Base-by-base conservation (phyloP, 1,140 invertebrate genomes). In the Linepithema humile region DNA sequence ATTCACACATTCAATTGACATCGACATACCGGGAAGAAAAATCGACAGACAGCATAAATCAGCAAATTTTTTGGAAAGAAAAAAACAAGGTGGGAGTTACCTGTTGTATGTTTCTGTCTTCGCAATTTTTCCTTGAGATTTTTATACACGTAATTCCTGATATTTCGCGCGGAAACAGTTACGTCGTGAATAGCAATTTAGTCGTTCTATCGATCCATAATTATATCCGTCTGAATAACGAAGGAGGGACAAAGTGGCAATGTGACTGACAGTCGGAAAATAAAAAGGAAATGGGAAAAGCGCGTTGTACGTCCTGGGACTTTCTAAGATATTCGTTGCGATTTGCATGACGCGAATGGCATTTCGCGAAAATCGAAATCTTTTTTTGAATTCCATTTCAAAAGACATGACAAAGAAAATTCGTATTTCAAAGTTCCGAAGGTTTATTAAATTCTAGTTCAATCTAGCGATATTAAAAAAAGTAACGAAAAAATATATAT, bases 161-260 rank as follows among this genome's bases (percentile, higher is more conserved):
- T 7, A 10, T 67, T 43, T 23, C 17, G 15, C 23, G 26, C 17
- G 73, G 29, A 23, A 65, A 26, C 4, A 23, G 12, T n/a, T 0
- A 20, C 29, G n/a, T 64, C 20, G 57, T 23, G 32, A 35, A 32
- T 40, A 69, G 64, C 35, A 70, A 80, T 70, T 67, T 57, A 17
- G 1, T 70, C 65, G 23, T 17, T 70, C n/a, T 69, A 80, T 80
- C 75, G 75, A 80, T 80, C 64, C n/a, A 7, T 26, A 80, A 80
- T 80, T 80, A 80, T 69, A 50, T 70, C 38, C 48, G 17, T 69
- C 35, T 67, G 26, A 70, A 80, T 80, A 57, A 3, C 64, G 35
- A 70, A 80, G 64, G 12, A 40, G 23, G 4, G 29, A 43, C 12
- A 43, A 80, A 80, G 35, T 80, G 75, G 62, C 64, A 80, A 64